phyloP scores from a whole-genome alignment of 1,140 invertebrate species.

The Trinorchestia longiramus region DNA sequence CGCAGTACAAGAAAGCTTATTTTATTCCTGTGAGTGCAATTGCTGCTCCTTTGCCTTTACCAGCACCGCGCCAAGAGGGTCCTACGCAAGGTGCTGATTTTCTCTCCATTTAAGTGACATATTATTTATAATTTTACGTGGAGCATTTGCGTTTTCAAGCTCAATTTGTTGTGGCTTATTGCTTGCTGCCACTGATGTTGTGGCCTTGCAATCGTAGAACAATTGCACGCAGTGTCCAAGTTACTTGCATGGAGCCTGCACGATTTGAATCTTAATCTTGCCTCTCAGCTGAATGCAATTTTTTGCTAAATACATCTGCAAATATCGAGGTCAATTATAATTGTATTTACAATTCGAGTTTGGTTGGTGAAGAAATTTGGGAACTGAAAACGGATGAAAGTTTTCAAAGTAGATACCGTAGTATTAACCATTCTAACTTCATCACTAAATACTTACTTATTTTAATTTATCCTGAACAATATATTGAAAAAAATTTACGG shows the following conservation, averaged over 20 bases:
- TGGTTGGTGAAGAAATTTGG: too few relatives aligned
- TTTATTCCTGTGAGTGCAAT: neutral
- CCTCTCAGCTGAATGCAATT: too few relatives aligned
- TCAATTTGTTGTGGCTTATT: neutral
- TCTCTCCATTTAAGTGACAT: neutral
- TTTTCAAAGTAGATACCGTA: too few relatives aligned
- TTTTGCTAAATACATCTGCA: too few relatives aligned
- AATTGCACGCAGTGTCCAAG: too few relatives aligned
- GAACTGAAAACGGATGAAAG: too few relatives aligned
- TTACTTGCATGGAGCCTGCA: neutral
- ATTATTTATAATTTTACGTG: neutral
- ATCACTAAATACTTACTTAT: too few relatives aligned
- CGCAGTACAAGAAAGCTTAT: neutral
- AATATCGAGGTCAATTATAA: too few relatives aligned
- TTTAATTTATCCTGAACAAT: too few relatives aligned
- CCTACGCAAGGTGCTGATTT: neutral
- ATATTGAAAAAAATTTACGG: too few relatives aligned
- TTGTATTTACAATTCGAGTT: too few relatives aligned
- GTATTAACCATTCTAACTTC: too few relatives aligned
- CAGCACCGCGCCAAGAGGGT: neutral
- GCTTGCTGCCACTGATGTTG: neutral
- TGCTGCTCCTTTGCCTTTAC: neutral
- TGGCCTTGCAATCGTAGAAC: neutral
- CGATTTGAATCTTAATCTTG: neutral
- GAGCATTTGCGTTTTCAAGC: neutral